Conservation (phyloP, 1,140 invertebrate species). For the Frieseomelitta varia region DNA sequence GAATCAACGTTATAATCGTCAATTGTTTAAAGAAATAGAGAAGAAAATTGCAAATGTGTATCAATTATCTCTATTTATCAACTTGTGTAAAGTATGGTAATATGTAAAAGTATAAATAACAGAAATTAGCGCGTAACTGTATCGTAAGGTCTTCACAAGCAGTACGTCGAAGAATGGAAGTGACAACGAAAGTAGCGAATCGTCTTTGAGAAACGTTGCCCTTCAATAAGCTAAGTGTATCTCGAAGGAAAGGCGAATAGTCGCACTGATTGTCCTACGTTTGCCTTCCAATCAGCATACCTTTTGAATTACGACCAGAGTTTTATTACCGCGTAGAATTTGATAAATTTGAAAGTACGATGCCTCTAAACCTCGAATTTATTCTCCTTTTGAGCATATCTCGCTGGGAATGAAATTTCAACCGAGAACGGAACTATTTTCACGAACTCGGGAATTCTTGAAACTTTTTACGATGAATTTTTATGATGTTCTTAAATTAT, state of each 20-base stretch:
- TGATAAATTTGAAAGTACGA: slow-evolving; percentile 1
- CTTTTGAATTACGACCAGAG: not conserved
- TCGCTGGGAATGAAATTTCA: not conserved
- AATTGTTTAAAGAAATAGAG: not conserved
- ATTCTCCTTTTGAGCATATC: not conserved
- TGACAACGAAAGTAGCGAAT: not conserved
- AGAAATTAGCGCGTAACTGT: slow-evolving; percentile 7
- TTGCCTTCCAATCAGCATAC: slow-evolving; percentile 12
- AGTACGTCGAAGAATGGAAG: not conserved
- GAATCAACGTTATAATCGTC: not conserved
- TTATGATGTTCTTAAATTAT: too few species aligned
- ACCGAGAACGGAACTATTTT: too few species aligned
- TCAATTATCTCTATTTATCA: not conserved
- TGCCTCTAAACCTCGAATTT: not conserved
- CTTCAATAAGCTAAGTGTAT: not conserved
- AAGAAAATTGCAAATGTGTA: not conserved
- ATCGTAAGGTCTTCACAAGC: not conserved
- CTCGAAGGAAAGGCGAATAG: too few species aligned
- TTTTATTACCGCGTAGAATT: not conserved
- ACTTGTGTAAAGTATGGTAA: slow-evolving; percentile 10
- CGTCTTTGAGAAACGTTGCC: not conserved
- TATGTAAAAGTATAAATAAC: too few species aligned
- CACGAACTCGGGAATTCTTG: too few species aligned
- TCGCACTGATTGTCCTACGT: slow-evolving; percentile 16
- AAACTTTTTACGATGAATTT: too few species aligned